phyloP scores from a whole-genome alignment of 2,797 vertebrate genomes.

The Nannoperca obscura region DNA sequence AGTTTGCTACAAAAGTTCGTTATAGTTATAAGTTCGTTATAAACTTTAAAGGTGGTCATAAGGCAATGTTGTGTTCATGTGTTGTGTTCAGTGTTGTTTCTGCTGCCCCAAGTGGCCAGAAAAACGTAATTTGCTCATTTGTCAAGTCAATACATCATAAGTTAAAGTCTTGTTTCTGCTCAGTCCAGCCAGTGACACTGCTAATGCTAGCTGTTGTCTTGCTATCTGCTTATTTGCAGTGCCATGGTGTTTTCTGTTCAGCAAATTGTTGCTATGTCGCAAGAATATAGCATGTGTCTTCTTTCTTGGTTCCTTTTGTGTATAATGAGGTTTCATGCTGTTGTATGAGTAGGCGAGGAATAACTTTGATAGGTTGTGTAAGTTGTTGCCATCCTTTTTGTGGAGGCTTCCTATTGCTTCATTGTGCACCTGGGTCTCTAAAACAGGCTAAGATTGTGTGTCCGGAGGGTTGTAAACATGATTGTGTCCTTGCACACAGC shows the following conservation, averaged over 20 bases:
- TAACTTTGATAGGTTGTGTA: neutral
- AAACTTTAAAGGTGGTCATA: neutral
- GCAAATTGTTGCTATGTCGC: neutral
- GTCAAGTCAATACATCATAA: neutral
- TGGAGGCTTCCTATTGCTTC: neutral
- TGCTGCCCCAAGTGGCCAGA: neutral
- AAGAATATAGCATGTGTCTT: neutral
- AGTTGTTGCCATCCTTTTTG: neutral
- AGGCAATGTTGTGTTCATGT: too few species aligned
- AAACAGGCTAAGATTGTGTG: conserved; percentile 11
- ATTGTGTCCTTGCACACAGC: conserved; percentile 11
- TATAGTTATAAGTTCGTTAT: neutral
- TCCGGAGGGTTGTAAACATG: conserved; percentile 12
- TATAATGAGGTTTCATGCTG: conserved; percentile 10
- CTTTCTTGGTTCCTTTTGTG: neutral
- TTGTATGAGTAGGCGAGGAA: neutral
- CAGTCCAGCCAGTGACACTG: neutral
- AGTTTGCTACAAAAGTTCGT: neutral
- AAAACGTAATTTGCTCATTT: neutral
- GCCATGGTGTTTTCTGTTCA: neutral
- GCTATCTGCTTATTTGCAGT: neutral
- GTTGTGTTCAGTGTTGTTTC: neutral
- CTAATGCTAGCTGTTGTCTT: too few species aligned
- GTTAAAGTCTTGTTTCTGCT: neutral
- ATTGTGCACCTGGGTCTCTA: conserved; percentile 24